These are phyloP conservation scores for Xestia c-nigrum DNA, from an alignment of 2,888 invertebrate genomes.

Conservation along the genomic window DNA sequence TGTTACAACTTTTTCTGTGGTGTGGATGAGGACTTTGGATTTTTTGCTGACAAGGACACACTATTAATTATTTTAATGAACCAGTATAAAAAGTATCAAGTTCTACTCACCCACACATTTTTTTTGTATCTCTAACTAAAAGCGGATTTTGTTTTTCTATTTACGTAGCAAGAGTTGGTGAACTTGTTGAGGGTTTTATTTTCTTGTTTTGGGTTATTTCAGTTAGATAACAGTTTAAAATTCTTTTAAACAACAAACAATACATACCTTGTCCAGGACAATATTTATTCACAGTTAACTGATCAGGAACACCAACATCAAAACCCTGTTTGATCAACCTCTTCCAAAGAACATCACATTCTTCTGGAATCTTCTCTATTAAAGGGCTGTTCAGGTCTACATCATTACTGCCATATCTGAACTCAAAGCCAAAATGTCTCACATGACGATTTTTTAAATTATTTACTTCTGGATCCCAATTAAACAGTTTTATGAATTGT, in stretches of 20 bases:
- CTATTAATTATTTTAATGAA: not conserved
- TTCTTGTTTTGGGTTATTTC: not conserved
- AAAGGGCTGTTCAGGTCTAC: constrained; percentile 94
- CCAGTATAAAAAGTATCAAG: not conserved
- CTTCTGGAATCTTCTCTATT: constrained; percentile 92
- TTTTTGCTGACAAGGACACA: not conserved
- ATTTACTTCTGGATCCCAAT: constrained; percentile 83
- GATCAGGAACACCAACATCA: constrained; percentile 92
- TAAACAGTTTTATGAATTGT: constrained; percentile 90
- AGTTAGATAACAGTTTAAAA: not conserved
- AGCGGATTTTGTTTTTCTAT: not conserved
- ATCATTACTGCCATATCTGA: constrained; percentile 96
- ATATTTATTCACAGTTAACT: constrained; percentile 96
- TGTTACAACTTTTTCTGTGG: too few species aligned
- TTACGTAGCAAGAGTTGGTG: not conserved
- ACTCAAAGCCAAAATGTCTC: constrained; percentile 97
- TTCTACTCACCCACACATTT: not conserved
- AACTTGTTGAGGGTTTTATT: not conserved
- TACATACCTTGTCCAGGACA: constrained; percentile 94
- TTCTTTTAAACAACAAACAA: not conserved
- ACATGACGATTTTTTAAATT: constrained; percentile 95
- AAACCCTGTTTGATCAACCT: constrained; percentile 85
- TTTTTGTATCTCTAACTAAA: not conserved
- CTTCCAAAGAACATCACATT: constrained; percentile 92
- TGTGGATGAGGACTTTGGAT: not conserved